Evolutionary conservation across 1,140 invertebrate genomes (phyloP).

Genomic region (Eupeodes corollae): DNA sequence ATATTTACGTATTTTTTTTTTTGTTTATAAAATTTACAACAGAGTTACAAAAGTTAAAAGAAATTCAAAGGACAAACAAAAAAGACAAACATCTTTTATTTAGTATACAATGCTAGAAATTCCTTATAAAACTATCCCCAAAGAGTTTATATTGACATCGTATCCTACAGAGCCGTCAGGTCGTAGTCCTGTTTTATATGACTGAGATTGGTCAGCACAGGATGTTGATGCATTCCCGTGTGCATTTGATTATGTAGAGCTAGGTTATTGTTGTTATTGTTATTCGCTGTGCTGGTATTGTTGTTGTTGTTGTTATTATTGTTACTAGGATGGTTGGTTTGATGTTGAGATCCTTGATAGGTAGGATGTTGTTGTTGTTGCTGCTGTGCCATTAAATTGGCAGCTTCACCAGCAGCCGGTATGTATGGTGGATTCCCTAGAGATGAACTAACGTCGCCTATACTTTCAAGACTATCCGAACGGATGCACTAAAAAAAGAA

Average conservation of each 20-base stretch:
- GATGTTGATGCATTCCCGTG: constrained; percentile 22
- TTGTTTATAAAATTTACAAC: too few species aligned
- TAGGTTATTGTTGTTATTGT: constrained; percentile 16
- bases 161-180: constrained; percentile 57
- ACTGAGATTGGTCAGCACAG: constrained; percentile 30
- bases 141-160: too few species aligned
- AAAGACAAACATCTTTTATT: too few species aligned
- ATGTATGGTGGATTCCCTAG: constrained; percentile 30
- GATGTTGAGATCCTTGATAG: constrained; percentile 27
- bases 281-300: constrained; percentile 15
- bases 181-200: constrained; percentile 62
- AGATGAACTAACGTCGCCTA: constrained; percentile 31
- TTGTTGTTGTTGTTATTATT: constrained; percentile 16
- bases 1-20: too few species aligned
- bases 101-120: too few species aligned
- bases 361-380: constrained; percentile 2
- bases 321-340: constrained; percentile 9
- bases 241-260: constrained; percentile 23
- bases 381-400: constrained; percentile 9
- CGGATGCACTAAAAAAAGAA: constrained; percentile 24
- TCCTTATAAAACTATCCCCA: too few species aligned
- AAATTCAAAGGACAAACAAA: too few species aligned
- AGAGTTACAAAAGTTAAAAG: too few species aligned
- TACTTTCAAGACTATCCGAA: constrained; percentile 34
- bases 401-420: constrained; percentile 18